A percentile compares a stretch with the other conserved stretches of the same genome.
These are phyloP conservation scores for Linurgus olivaceus DNA, from an alignment of 2,797 vertebrate species.

Conservation along the genomic window DNA sequence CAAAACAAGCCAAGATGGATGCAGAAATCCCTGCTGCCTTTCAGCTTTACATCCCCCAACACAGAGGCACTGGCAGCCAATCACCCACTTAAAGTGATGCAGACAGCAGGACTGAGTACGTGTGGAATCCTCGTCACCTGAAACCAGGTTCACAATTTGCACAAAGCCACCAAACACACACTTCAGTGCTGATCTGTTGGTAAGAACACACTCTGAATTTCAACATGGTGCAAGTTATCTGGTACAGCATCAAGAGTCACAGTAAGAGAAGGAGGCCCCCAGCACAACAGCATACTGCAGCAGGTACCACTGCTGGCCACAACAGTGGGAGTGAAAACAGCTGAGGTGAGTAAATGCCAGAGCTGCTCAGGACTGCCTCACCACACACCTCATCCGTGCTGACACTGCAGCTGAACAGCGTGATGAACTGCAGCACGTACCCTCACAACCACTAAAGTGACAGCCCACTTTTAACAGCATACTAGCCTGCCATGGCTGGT, in stretches of 20 bases:
- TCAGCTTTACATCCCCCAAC: neutral
- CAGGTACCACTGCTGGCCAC: neutral
- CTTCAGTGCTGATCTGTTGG: neutral
- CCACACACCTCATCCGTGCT: neutral
- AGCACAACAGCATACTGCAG: rapidly evolving
- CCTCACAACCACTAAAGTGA: neutral
- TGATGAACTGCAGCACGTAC: neutral
- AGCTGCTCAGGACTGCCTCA: neutral
- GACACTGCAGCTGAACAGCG: neutral
- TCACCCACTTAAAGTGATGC: neutral
- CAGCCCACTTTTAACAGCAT: neutral
- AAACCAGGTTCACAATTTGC: neutral
- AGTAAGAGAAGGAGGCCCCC: neutral
- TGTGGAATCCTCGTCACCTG: neutral
- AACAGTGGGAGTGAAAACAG: neutral
- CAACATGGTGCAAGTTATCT: neutral
- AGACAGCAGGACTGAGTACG: neutral
- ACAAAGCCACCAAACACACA: neutral
- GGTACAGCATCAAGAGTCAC: neutral
- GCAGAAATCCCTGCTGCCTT: neutral
- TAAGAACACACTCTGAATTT: neutral
- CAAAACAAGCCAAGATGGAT: neutral
- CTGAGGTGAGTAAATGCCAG: neutral
- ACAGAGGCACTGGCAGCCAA: neutral
- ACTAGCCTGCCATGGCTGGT: neutral